Base-by-base conservation (phyloP, 2,113 vertebrate genomes). In the Monarcha castaneiventris region DNA sequence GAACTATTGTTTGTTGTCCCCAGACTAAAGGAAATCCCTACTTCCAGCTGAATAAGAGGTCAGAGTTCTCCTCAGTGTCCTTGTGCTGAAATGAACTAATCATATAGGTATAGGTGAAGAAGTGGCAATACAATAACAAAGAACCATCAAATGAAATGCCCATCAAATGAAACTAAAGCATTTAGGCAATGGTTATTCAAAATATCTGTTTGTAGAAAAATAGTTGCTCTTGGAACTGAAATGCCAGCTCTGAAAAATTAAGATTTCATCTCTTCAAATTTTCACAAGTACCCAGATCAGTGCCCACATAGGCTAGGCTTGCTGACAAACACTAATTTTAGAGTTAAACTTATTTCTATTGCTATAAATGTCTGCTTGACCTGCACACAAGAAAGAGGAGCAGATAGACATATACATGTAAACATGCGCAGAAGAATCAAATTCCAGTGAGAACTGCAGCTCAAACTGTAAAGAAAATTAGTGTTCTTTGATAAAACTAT, bases 91-190 rank as follows among this genome's bases (percentile, higher is more conserved):
- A 71, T 58, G 37, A 74, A 55, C 58, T 69, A 74, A 51, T 95
- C 58, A 67, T 72, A 10, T 14, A 44, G 37, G 18, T 58, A 74
- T 22, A 63, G 51, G 44, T 84, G 69, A 94, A 82, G 58, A 85
- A 79, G n/a, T 56, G 66, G 30, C 15, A 90, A 63, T 79, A 49
- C 51, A 71, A 44, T 13, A 51, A 61, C 33, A 63, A 89, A 80
- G 55, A 88, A 29, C 33, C 37, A 37, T 37, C 37, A 37, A 37
- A 37, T 37, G 37, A 16, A 43, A 54, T 26, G 25, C 6, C 6
- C 56, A 79, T 73, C 49, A 84, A 95, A 83, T 66, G 55, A 93
- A 93, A 79, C 9, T 72, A 68, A 95, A 83, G 8, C 11, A 20
- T 29, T 33, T 52, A 77, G 35, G 51, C 37, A 76, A 77, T 54